Conservation (phyloP, 2,797 vertebrate genomes). For the Eremophila alpestris region DNA sequence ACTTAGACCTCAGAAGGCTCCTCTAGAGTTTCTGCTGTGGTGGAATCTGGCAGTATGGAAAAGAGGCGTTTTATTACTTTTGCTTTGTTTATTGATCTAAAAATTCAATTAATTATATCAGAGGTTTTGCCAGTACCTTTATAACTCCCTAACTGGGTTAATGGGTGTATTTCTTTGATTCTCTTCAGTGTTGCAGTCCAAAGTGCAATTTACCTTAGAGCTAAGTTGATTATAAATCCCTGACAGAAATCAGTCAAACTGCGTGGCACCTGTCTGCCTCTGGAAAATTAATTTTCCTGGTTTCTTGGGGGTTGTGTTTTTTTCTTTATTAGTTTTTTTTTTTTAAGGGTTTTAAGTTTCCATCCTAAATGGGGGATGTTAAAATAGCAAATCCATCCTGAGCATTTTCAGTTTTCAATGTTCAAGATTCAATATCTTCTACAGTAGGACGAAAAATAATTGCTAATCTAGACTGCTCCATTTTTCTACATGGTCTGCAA, state of each 20-base stretch:
- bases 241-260: neutral
- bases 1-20: neutral
- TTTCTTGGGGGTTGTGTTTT: too few relatives aligned
- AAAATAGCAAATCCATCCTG: neutral
- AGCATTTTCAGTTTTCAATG: neutral
- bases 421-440: neutral
- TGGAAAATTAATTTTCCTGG: neutral
- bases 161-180: neutral
- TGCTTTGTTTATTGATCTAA: neutral
- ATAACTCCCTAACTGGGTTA: neutral
- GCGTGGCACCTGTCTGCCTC: neutral
- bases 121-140: neutral
- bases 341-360: neutral
- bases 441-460: neutral
- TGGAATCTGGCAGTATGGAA: neutral
- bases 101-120: neutral
- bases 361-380: neutral
- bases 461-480: neutral
- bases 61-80: neutral
- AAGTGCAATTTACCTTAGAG: neutral
- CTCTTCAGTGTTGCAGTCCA: neutral
- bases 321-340: neutral
- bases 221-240: neutral
- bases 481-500: neutral
- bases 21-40: neutral